Base-by-base conservation (phyloP, 2,113 vertebrate genomes). In the Sciurus niger region DNA sequence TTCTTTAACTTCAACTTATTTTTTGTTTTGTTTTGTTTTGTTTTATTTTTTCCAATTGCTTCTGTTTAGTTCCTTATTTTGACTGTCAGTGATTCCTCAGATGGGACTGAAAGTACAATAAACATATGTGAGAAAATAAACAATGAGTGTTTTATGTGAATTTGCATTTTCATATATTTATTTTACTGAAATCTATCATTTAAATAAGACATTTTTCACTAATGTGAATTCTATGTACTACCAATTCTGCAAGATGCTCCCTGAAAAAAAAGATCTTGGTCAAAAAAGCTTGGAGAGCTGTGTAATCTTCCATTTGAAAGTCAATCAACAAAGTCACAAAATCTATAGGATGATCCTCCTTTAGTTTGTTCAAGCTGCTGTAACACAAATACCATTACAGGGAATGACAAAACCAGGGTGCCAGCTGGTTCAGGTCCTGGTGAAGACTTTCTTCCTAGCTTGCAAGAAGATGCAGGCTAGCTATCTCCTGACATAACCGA, bases 21-120 rank as follows among this genome's bases (percentile, higher is more conserved):
- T 58, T 58, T 82, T 40, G 40, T 40, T 40, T 40, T 40, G 40
- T 40, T 93, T 95, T 95, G 70, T 34, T 87, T 32, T 88, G 25
- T 37, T 74, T 92, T 72, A 34, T 89, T 82, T 83, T 68, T 88
- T 48, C 51, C 37, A 43, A n/a, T 96, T 77, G 73, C 58, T 90
- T 92, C 70, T 84, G 51, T 93, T 78, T 95, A 79, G 86, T 94
- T 84, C 68, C 34, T 97, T 95, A 91, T 97, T 89, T 97, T 96
- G 74, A 95, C 86, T 90, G 40, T 87, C 74, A 97, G n/a, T 79
- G 89, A 86, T 79, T 95, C 51, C 46, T 87, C 70, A 89, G 68
- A 86, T 89, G 58, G 46, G 34, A 84, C 6, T 77, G 40, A 93
- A 95, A 95, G 48, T 77, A 53, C 67, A 89, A 92, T 63, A 96